Conservation (phyloP, 1,140 invertebrate species). For the Papilio polyxenes region DNA sequence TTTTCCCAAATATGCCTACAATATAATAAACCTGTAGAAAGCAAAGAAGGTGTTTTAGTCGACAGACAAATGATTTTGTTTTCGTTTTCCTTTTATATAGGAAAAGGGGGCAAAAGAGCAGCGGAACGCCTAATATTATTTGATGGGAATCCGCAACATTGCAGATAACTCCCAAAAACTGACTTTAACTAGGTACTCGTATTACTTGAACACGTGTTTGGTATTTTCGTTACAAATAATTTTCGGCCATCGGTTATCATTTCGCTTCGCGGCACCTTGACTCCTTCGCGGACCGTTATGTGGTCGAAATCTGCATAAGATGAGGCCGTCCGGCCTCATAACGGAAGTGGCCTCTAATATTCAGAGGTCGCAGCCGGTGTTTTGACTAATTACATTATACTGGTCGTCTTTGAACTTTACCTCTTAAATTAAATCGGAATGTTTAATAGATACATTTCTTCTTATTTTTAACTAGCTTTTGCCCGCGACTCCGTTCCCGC, state of each 20-base stretch:
- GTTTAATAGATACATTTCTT: not conserved
- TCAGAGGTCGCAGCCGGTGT: slow-evolving; percentile 27
- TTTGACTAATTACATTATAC: slow-evolving; percentile 36
- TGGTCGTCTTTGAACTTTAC: not conserved
- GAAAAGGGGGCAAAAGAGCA: too few species aligned
- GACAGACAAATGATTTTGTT: too few species aligned
- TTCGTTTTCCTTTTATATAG: too few species aligned
- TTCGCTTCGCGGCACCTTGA: slow-evolving; percentile 16
- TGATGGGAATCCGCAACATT: too few species aligned
- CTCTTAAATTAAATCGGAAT: not conserved
- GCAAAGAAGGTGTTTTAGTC: too few species aligned
- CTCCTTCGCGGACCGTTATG: not conserved
- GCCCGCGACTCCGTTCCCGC: too few species aligned
- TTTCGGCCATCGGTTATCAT: not conserved
- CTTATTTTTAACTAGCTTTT: too few species aligned
- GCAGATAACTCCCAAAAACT: too few species aligned
- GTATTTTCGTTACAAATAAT: not conserved
- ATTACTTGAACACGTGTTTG: not conserved
- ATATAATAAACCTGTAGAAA: not conserved
- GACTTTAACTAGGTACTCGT: too few species aligned
- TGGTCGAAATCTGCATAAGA: slow-evolving; percentile 32
- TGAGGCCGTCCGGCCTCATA: slow-evolving; percentile 15
- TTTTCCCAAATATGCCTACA: not conserved
- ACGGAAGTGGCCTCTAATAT: slow-evolving; percentile 31
- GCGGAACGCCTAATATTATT: too few species aligned